Evolutionary conservation across 2,797 vertebrate genomes (phyloP).

Genomic region (Rhinophrynus dorsalis): DNA sequence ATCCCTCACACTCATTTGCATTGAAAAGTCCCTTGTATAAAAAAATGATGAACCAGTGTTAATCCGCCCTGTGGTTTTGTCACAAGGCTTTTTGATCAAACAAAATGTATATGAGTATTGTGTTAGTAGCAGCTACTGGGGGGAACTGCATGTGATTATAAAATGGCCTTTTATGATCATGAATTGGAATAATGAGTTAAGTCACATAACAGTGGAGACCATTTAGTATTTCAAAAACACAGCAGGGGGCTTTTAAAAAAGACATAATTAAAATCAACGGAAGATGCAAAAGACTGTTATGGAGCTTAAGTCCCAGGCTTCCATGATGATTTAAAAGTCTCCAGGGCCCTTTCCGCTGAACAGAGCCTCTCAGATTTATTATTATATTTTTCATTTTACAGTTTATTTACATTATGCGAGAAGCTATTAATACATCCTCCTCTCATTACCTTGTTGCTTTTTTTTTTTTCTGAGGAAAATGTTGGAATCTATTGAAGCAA

Average conservation of each 20-base stretch:
- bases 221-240: slow-evolving; percentile 69
- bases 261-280: slow-evolving; percentile 69
- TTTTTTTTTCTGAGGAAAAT: not conserved
- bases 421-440: slow-evolving; percentile 17
- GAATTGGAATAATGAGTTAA: slow-evolving; percentile 67
- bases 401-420: slow-evolving; percentile 33
- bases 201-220: slow-evolving; percentile 63
- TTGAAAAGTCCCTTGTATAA: slow-evolving; percentile 18
- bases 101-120: slow-evolving; percentile 28
- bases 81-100: slow-evolving; percentile 43
- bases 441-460: not conserved
- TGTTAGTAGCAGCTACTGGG: slow-evolving; percentile 53
- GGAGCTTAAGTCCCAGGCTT: slow-evolving; percentile 62
- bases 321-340: slow-evolving; percentile 60
- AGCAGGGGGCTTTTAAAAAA: slow-evolving; percentile 69
- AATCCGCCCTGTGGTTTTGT: slow-evolving; percentile 17
- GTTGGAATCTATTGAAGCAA: slow-evolving; percentile 1
- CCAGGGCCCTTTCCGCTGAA: slow-evolving; percentile 32
- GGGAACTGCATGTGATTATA: slow-evolving; percentile 58
- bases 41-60: slow-evolving; percentile 6
- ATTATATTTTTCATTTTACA: slow-evolving; percentile 47
- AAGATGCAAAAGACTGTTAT: slow-evolving; percentile 61
- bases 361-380: slow-evolving; percentile 30
- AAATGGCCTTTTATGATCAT: slow-evolving; percentile 62
- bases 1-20: slow-evolving; percentile 23